phyloP scores from a whole-genome alignment of 2,888 invertebrate species.

The Sminthurides aquaticus region DNA sequence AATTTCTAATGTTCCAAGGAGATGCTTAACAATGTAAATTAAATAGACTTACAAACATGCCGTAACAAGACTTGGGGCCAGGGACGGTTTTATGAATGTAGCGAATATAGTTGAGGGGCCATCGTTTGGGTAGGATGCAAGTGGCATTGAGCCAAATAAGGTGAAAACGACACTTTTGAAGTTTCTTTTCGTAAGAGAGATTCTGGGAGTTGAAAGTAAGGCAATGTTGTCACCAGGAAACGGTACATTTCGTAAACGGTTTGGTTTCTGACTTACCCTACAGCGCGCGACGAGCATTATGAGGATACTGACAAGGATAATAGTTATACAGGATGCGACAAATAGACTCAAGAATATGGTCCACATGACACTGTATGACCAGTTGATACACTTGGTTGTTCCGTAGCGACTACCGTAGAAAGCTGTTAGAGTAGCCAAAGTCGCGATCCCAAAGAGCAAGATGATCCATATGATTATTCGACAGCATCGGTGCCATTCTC shows the following conservation, averaged over 20 bases:
- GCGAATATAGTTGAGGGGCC: background rate
- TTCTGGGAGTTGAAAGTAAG: too few relatives aligned
- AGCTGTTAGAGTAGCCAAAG: background rate
- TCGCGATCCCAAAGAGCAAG: background rate
- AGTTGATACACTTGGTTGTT: background rate
- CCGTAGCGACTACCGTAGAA: conserved; percentile 12
- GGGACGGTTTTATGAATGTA: background rate
- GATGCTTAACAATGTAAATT: background rate
- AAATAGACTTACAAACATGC: background rate
- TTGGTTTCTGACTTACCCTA: background rate
- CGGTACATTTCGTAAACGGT: too few relatives aligned
- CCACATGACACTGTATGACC: conserved; percentile 12
- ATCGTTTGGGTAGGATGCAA: background rate
- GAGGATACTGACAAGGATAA: background rate
- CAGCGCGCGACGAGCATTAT: background rate
- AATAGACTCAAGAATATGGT: conserved; percentile 4
- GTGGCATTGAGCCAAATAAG: background rate
- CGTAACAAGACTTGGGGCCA: background rate
- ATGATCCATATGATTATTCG: conserved; percentile 1
- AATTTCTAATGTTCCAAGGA: background rate
- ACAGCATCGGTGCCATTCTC: background rate
- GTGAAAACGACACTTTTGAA: background rate
- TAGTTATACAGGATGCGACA: background rate
- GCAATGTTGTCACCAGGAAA: too few relatives aligned
- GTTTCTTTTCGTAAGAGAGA: background rate